A percentile compares a stretch with the other conserved stretches of the same genome.
phyloP scores from a whole-genome alignment of 23 tunicate species.

The Styela clava region DNA sequence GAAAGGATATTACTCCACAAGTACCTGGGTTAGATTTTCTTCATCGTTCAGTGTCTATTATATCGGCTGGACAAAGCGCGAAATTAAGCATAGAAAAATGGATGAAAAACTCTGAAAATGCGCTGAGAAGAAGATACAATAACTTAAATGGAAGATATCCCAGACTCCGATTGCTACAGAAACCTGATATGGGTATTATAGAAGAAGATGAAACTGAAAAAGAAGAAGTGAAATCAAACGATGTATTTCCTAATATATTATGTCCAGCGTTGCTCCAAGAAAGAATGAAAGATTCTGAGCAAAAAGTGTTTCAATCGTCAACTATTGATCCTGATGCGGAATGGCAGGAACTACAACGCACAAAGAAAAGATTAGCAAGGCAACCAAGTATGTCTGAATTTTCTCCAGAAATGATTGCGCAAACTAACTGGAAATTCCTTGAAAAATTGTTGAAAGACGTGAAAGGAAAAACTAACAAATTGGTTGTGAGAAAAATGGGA shows the following conservation, averaged over 20 bases:
- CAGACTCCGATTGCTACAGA: not conserved
- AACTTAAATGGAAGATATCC: slow-evolving; percentile 25
- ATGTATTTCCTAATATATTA: slow-evolving; percentile 1
- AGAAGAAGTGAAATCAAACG: not conserved
- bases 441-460: slow-evolving; percentile 78
- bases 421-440: slow-evolving; percentile 81
- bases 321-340: slow-evolving; percentile 2
- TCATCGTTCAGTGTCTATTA: slow-evolving; percentile 11
- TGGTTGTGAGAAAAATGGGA: slow-evolving; percentile 86
- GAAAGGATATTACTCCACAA: not conserved
- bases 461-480: slow-evolving; percentile 57
- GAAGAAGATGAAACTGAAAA: not conserved
- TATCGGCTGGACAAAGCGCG: slow-evolving; percentile 27
- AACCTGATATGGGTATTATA: not conserved
- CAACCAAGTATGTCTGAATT: slow-evolving; percentile 82
- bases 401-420: slow-evolving; percentile 78
- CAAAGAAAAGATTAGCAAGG: slow-evolving; percentile 25
- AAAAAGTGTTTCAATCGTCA: not conserved
- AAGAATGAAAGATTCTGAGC: not conserved
- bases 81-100: slow-evolving; percentile 25
- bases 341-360: not conserved
- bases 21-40: not conserved
- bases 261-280: slow-evolving; percentile 1
- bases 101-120: slow-evolving; percentile 25
- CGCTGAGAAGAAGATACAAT: slow-evolving; percentile 7